Percentiles rank a stretch among this genome's conserved stretches.
Conservation (phyloP, 2,797 vertebrate genomes). For the Sternotherus odoratus region DNA sequence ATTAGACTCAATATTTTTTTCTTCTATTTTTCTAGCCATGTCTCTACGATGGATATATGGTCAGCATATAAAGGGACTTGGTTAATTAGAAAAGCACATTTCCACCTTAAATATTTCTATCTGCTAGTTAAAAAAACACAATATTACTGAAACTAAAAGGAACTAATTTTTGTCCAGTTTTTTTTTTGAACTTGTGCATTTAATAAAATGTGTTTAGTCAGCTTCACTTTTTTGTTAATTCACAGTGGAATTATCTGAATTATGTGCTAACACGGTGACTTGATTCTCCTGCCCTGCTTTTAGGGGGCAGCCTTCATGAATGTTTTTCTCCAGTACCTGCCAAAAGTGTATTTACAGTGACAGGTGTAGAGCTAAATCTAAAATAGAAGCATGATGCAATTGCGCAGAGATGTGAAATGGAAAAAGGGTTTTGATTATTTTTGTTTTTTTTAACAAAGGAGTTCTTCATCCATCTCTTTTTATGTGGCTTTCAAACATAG, state of each 20-base stretch:
- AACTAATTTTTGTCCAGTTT: not conserved
- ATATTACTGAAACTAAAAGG: not conserved
- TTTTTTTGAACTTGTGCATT: not conserved
- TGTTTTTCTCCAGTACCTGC: not conserved
- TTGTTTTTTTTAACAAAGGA: not conserved
- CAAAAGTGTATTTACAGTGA: not conserved
- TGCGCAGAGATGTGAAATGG: not conserved
- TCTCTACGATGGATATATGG: not conserved
- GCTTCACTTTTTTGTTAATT: not conserved
- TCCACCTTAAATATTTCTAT: not conserved
- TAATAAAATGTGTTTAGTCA: not conserved
- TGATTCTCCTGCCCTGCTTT: not conserved
- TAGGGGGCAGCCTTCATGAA: not conserved
- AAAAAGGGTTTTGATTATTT: no score
- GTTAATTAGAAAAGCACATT: not conserved
- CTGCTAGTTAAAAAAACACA: not conserved
- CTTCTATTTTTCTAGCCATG: not conserved
- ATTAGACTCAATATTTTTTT: not conserved
- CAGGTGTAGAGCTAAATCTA: conserved; percentile 1
- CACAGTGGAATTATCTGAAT: not conserved
- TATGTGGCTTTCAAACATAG: not conserved
- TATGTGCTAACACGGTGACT: not conserved
- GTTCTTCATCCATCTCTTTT: not conserved
- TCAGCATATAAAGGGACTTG: not conserved
- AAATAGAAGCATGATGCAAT: not conserved